Base-by-base conservation (phyloP, 2,888 invertebrate genomes). In the Trachelus tabidus region DNA sequence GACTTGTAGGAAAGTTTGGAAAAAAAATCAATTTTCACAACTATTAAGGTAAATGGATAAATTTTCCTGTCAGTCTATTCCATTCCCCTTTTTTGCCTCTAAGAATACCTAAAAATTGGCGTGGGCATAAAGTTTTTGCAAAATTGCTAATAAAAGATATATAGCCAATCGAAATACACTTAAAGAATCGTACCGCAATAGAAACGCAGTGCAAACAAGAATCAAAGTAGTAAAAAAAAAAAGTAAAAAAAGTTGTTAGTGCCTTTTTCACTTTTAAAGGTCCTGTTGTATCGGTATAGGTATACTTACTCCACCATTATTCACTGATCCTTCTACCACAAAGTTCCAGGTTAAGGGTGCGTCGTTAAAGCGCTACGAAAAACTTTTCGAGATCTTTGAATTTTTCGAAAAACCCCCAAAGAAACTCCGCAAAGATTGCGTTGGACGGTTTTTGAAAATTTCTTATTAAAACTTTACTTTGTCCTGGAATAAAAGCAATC, bases 11-110 rank as follows among this genome's bases (percentile, higher is more conserved):
- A 71, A 71, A 71, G 9, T 71, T 71, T 34, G 9, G 30, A 30
- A 30, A 30, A 76, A 76, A 37, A 40, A 73, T 31, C 68, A 23
- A 75, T 69, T 78, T 78, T 75, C 68, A 73, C 9, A 56, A 56
- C 56, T 23, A 9, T 23, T 6, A 56, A 56, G 56, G 6, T 23
- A 56, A 56, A 23, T 23, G 56, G 56, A 56, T 56, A 1, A 56
- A 23, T 56, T 56, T 23, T 56, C 23, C 23, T 6, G 23, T 56
- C 23, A 9, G 56, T 23, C 23, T 40, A 4, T 40, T 40, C 4
- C 40, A 15, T 4, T 40, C 9, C 9, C 9, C 56, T 6, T 56
- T 56, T 23, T 23, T 2, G 0, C 56, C 9, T 23, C 15, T 40
- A 15, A 40, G 6, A 40, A 40, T 40, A 40, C 4, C 4, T 6